Evolutionary conservation across 2,113 vertebrate species (phyloP), one percentile per base, ranked within the genome.

Genomic region (Romanogobio albipinnatus): DNA sequence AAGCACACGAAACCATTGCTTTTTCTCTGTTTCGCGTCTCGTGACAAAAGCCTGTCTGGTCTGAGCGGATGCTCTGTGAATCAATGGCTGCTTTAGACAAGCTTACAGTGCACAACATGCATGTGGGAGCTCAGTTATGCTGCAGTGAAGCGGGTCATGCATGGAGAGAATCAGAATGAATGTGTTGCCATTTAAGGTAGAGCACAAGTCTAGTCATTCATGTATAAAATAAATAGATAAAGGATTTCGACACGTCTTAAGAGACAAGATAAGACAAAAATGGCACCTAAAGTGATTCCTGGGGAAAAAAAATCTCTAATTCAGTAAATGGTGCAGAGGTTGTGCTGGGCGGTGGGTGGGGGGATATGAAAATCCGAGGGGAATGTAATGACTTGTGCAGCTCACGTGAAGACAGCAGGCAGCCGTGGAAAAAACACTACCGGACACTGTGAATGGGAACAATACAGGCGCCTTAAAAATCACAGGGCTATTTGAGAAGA

Each of bases 311-410:
- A 29, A 8, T 33, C 4, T 43, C 3, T 56, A 15, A 26, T 51
- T 78, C 36, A 15, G 39, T 62, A 66, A 71, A 82, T 83, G 77
- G 62, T 85, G 79, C 82, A 78, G 61, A 56, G 74, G 75, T 64
- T 78, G 74, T 26, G 81, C 22, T 11, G 43, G 15, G 61, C 49
- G 33, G 22, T 39, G 74, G 83, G 61, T 61, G 74, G 75, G 43
- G 76, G 76, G 49, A 22, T 75, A 29, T 14, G 39, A 36, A 26
- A 33, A 66, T 85, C 61, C 29, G 56, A 80, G 45, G 73, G 53
- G 39, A 62, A 83, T 81, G 53, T 43, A 61, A 83, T 61, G 71
- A 74, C 33, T 83, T 45, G 26, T 83, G 71, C 58, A 58, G 66
- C 66, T 59, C 29, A 71, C 33, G 43, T 84, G 19, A 58, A 84